These are phyloP conservation scores for Neelides folsomi DNA, from an alignment of 2,888 invertebrate genomes.

Conservation along the genomic window DNA sequence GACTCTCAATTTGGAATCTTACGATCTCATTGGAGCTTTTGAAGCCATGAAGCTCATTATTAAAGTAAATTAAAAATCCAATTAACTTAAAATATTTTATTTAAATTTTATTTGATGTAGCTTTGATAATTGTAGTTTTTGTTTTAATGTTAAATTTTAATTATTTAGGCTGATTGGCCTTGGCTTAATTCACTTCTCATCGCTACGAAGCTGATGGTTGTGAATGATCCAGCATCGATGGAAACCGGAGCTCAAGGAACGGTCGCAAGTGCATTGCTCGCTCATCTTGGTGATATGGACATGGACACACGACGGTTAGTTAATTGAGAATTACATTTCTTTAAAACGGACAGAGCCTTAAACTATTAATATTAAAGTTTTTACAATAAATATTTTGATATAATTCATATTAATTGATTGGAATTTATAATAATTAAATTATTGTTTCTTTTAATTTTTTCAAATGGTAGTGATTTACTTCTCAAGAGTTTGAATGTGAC, in stretches of 20 bases:
- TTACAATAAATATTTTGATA: not conserved
- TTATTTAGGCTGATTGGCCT: conserved; percentile 24
- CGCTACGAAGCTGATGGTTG: conserved; percentile 31
- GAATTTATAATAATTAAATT: too few species aligned
- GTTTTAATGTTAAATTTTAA: not conserved
- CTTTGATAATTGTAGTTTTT: too few species aligned
- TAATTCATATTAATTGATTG: too few species aligned
- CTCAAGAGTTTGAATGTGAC: conserved; percentile 29
- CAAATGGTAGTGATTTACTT: conserved; percentile 19
- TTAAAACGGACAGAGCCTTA: not conserved
- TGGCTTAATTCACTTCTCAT: conserved; percentile 26
- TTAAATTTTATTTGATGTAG: too few species aligned
- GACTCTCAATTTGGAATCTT: conserved; percentile 28
- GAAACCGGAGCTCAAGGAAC: conserved; percentile 31
- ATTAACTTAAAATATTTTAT: not conserved
- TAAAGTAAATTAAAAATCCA: conserved; percentile 6
- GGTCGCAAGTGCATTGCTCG: conserved; percentile 21
- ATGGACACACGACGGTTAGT: conserved; percentile 19
- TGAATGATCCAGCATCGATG: conserved; percentile 30
- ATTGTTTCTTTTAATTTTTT: not conserved
- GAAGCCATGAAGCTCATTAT: conserved; percentile 27
- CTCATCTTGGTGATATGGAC: conserved; percentile 24
- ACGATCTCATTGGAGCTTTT: conserved; percentile 28
- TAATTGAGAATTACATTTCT: not conserved
- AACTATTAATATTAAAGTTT: not conserved